Conservation (phyloP, 2,888 invertebrate species). For the Nebria brevicollis region DNA sequence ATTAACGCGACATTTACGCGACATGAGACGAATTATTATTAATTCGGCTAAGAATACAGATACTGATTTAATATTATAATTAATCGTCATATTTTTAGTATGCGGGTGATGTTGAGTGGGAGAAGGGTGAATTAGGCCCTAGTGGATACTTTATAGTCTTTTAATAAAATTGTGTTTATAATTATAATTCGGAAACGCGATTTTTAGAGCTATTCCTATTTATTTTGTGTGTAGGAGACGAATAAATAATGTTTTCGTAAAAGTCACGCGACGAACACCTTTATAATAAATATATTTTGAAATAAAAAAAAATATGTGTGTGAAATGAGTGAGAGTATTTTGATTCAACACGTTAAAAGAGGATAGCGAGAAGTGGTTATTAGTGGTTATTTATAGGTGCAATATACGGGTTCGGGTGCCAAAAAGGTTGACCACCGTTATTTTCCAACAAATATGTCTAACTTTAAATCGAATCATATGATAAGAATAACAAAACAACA, state of each 20-base stretch:
- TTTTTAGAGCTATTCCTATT: no score
- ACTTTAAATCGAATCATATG: neutral
- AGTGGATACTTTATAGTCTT: no score
- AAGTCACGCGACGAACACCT: no score
- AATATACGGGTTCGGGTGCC: conserved; percentile 35
- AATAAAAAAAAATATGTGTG: no score
- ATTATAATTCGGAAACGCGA: neutral
- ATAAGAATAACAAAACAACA: neutral
- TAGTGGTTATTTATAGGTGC: conserved; percentile 40
- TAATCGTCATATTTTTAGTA: neutral
- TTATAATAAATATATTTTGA: no score
- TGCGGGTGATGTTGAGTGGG: neutral
- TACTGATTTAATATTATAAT: neutral
- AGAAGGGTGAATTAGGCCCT: neutral
- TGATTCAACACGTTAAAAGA: conserved; percentile 11
- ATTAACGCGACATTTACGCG: no score
- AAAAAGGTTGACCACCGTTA: conserved; percentile 44
- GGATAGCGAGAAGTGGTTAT: conserved; percentile 32
- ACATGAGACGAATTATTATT: no score
- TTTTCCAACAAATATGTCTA: conserved; percentile 42
- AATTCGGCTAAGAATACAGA: no score
- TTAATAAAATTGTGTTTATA: neutral
- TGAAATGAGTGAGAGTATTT: no score
- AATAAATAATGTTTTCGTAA: no score
- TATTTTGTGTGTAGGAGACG: no score